phyloP scores from a whole-genome alignment of 1,140 invertebrate genomes.

The Leptinotarsa texana region DNA sequence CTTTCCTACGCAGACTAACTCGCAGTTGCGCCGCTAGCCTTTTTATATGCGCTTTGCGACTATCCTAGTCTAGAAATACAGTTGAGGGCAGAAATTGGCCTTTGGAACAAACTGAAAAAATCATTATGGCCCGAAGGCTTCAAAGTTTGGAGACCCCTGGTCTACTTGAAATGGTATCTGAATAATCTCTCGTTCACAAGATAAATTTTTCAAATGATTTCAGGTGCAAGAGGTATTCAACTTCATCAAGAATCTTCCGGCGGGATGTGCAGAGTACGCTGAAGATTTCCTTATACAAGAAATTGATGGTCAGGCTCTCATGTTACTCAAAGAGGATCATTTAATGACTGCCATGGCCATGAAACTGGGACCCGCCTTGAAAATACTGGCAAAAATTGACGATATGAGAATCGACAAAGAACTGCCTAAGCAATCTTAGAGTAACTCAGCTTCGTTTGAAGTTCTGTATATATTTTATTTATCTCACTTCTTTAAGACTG shows the following conservation, averaged over 20 bases:
- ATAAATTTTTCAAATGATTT: conserved; percentile 18
- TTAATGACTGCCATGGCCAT: conserved; percentile 93
- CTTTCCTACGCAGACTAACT: too few relatives aligned
- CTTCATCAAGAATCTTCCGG: conserved; percentile 83
- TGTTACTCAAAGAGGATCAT: conserved; percentile 94
- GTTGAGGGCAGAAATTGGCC: too few relatives aligned
- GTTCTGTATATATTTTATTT: conserved; percentile 26
- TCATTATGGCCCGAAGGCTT: too few relatives aligned
- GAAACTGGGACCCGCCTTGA: conserved; percentile 92
- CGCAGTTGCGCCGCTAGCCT: too few relatives aligned
- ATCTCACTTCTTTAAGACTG: conserved; percentile 31
- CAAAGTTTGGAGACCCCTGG: too few relatives aligned
- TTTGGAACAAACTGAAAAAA: too few relatives aligned
- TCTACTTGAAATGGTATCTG: too few relatives aligned
- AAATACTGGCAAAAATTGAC: conserved; percentile 88
- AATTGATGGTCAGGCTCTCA: conserved; percentile 92
- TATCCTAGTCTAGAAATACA: too few relatives aligned
- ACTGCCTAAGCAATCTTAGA: conserved; percentile 49
- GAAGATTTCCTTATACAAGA: conserved; percentile 95
- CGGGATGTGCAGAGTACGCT: conserved; percentile 89
- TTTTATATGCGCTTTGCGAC: too few relatives aligned
- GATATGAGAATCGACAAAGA: conserved; percentile 68
- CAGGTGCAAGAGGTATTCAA: conserved; percentile 78
- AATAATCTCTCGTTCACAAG: too few relatives aligned
- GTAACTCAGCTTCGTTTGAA: background rate